Base-by-base conservation (phyloP, 2,797 vertebrate genomes). In the Ptychadena robeensis region DNA sequence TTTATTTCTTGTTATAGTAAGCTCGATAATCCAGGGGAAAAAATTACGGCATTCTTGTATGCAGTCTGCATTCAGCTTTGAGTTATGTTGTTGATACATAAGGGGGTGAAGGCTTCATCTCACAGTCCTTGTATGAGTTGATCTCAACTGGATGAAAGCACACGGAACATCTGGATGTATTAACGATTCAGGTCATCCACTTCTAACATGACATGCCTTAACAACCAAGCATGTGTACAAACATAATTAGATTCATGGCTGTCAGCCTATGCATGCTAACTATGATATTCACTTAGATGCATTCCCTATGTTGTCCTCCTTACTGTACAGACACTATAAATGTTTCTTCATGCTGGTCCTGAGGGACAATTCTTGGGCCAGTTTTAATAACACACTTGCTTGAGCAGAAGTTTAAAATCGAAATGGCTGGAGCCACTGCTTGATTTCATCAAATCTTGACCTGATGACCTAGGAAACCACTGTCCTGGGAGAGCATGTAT, bases 231-330 rank as follows among this genome's bases (percentile, higher is more conserved):
- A 38, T 44, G 35, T 64, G 59, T 64, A 64, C 27, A 76, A 66
- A 77, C 63, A 66, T 65, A 77, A 77, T 48, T 66, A 32, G 74
- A 66, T 66, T 40, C 38, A 48, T 77, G 74, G 74, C 74, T 77
- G 63, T 25, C 61, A 48, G 61, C 74, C 74, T 38, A 66, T 77
- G 38, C 74, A 77, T 66, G 74, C 44, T 77, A 44, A 32, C 74
- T n/a, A 64, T 77, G 74, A 31, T 37, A 66, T 48, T 65, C 57
- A 18, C 73, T 38, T 74, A 38, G 27, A 25, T 64, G n/a, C 27
- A 18, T 61, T 74, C 38, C 59, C 28, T 32, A 30, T 77, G 27
- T 66, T 32, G 25, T 64, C 37, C 15, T 44, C 22, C 28, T 64
- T 59, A 73, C 72, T 73, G 25, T 31, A 76, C 4, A 38, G 4